phyloP scores from a whole-genome alignment of 1,140 invertebrate genomes.

The Bombus fervidus region DNA sequence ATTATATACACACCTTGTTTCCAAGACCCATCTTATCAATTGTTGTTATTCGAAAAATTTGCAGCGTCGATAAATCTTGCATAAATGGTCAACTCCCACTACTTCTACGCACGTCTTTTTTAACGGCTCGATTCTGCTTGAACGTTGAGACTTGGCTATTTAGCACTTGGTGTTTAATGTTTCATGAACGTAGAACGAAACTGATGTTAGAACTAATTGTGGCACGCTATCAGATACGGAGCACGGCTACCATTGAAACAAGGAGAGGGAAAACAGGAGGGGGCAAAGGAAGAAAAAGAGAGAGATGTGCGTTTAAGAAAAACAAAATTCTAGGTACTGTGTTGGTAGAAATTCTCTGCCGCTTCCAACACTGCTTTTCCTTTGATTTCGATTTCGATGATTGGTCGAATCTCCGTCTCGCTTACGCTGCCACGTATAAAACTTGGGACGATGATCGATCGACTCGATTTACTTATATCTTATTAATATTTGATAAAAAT shows the following conservation, averaged over 20 bases:
- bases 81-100: neutral
- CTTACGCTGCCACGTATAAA: neutral
- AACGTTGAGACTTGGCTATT: no score
- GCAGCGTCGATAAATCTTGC: neutral
- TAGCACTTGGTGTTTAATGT: neutral
- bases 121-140: neutral
- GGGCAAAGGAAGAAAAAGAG: neutral
- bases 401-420: neutral
- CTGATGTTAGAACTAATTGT: slow-evolving; percentile 11
- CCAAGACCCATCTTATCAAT: slow-evolving; percentile 48
- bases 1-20: slow-evolving; percentile 50
- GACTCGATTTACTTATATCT: neutral
- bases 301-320: neutral
- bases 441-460: neutral
- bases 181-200: neutral
- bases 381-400: neutral
- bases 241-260: neutral
- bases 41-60: no score
- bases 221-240: neutral
- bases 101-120: neutral
- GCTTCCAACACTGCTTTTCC: neutral
- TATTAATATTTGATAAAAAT: neutral
- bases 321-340: no score
- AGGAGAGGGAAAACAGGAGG: neutral
- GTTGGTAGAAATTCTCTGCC: neutral